Percentiles rank a stretch among this genome's conserved stretches.
These are phyloP conservation scores for Pentamera pediparva DNA, from an alignment of 53 echinoderm and acorn worm species.

Conservation along the genomic window DNA sequence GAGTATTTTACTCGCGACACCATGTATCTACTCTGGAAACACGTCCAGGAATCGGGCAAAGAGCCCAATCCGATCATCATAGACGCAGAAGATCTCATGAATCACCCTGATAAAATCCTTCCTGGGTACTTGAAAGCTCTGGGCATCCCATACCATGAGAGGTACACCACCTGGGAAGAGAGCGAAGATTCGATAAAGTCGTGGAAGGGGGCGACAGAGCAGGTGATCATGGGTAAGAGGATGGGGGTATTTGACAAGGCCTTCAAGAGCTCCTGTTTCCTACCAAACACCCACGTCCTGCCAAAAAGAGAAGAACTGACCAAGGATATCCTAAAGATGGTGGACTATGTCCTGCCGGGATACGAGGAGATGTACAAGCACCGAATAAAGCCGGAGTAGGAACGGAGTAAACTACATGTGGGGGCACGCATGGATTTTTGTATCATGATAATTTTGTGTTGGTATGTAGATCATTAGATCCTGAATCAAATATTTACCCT, in stretches of 20 bases:
- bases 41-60: background rate
- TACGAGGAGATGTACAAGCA: conserved; percentile 5
- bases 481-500: too few relatives aligned
- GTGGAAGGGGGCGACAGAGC: conserved; percentile 2
- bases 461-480: too few relatives aligned
- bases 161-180: background rate
- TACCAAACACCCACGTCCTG: background rate
- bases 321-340: background rate
- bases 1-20: background rate
- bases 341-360: background rate
- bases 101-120: conserved; percentile 6
- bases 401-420: too few relatives aligned
- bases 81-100: conserved; percentile 10
- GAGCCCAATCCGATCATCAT: conserved; percentile 2
- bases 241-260: conserved; percentile 11
- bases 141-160: conserved; percentile 10
- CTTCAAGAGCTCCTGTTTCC: conserved; percentile 13
- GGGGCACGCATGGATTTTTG: too few relatives aligned
- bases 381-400: conserved; percentile 16
- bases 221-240: background rate
- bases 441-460: too few relatives aligned
- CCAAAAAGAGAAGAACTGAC: conserved; percentile 1
- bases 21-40: background rate
- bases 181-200: background rate
- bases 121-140: background rate